Base-by-base conservation (phyloP, 92 coral and sea anemone species). In the Palythoa heliodiscus region DNA sequence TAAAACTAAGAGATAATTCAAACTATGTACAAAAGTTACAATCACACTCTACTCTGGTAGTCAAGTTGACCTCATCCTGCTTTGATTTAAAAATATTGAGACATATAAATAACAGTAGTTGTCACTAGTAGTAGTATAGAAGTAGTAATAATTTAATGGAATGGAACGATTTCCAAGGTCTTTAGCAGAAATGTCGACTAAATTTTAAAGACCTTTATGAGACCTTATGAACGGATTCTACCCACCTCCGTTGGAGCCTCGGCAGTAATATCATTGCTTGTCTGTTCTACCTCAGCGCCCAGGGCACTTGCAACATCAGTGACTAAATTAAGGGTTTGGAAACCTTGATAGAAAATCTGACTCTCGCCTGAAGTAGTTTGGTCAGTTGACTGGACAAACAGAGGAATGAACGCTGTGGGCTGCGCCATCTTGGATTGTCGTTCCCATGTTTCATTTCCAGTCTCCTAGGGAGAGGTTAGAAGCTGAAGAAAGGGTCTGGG, bases 241-340 rank as follows among this genome's bases (percentile, higher is more conserved):
- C 64, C 7, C 64, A 63, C 69, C 69, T 63, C 25, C 23, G 69
- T 23, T 19, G 22, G 69, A 63, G 11, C 69, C 9, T 6, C 9
- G 50, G 9, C 50, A 43, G 9, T 43, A 63, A 63, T 0, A 23
- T 23, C n/a, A 63, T 2, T 63, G 11, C 69, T 63, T n/a, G 69
- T 5, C 69, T 63, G 69, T 9, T 63, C 69, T 17, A 63, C 82
- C 16, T 29, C 82, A 1, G 70, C 60, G 11, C 83, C 83, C 2
- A 77, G 83, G 7, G 57, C 16, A 77, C 54, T 22, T 38, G 83
- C 25, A 77, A 77, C 83, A 22, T 77, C 83, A 37, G 83, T 57
- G 15, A 77, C 71, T 11, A 35, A 60, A 13, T 77, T 69, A 11
- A 58, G n/a, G 53, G 58, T 77, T 15, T 77, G 83, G 54, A 35